Conservation (phyloP, 2,888 invertebrate genomes). For the Cremastinae sp. region DNA sequence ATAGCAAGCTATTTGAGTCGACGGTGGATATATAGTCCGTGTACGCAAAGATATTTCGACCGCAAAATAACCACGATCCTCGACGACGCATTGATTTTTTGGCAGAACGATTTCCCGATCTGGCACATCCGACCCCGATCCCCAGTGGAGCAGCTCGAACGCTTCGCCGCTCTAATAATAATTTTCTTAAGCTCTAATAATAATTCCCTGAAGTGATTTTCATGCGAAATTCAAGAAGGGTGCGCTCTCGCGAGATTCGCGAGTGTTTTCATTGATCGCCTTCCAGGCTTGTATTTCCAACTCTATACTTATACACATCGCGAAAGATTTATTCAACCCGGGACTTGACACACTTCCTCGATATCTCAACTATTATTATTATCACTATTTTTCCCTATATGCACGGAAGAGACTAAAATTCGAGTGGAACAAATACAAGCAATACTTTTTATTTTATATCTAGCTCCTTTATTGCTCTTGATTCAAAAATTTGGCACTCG, state of each 20-base stretch:
- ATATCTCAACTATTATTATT: background rate
- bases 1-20: conserved; percentile 34
- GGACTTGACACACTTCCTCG: conserved; percentile 23
- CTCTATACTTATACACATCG: background rate
- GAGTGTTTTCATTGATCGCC: conserved; percentile 51
- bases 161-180: conserved; percentile 18
- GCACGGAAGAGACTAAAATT: too few relatives aligned
- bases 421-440: too few relatives aligned
- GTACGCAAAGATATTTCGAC: conserved; percentile 11
- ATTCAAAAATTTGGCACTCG: too few relatives aligned
- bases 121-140: conserved; percentile 50
- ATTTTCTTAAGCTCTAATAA: conserved; percentile 33
- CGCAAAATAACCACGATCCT: conserved; percentile 4
- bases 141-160: conserved; percentile 21
- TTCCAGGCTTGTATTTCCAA: conserved; percentile 16
- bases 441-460: too few relatives aligned
- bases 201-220: conserved; percentile 45
- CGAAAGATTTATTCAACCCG: conserved; percentile 42
- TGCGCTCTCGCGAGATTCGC: background rate
- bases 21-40: conserved; percentile 12
- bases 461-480: too few relatives aligned
- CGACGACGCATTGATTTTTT: conserved; percentile 47
- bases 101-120: conserved; percentile 45
- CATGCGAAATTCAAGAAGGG: conserved; percentile 21
- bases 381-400: background rate